Base-by-base conservation (phyloP, 2,797 vertebrate species). In the Esox lucius region DNA sequence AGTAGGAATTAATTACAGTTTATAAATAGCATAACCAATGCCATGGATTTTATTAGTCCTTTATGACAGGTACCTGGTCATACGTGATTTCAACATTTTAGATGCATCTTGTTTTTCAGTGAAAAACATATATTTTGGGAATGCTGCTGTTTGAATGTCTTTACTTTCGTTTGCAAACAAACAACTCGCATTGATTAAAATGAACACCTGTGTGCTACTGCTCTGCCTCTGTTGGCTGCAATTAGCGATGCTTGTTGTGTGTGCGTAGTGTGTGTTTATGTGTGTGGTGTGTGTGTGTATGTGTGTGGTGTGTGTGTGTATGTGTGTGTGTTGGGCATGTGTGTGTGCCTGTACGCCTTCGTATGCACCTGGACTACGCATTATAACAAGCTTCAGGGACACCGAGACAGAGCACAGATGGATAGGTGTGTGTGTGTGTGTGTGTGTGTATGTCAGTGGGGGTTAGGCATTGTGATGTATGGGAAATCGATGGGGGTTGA, bases 11-110 rank as follows among this genome's bases (percentile, higher is more conserved):
- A 79, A 87, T 89, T 86, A 42, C 79, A 82, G 77, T 79, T 35
- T 82, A 85, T 80, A 77, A 87, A 73, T 65, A 78, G 69, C 66
- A 64, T 73, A 78, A 72, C 81, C 85, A 81, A 89, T 86, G 84
- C 75, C 69, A 53, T 13, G 24, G 15, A 28, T 39, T 33, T 17
- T 62, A 46, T 39, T 33, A 7, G 13, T 71, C n/a, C 9, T 26
- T 31, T 35, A 39, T 42, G 76, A 61, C 66, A 68, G 51, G 24
- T 33, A 61, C n/a, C 62, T 31, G 16, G 15, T 33, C 62, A 28
- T 4, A 22, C n/a, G n/a, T 33, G 5, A 31, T 31, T 65, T 17
- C 16, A 2, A 6, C 17, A 11, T 33, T 26, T 66, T 5, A 5
- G 16, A 46, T 8, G 42, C 11, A 8, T 4, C 42, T 39, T 35